Base-by-base conservation (phyloP, 1,140 invertebrate species). In the Drosophila equinoxialis region DNA sequence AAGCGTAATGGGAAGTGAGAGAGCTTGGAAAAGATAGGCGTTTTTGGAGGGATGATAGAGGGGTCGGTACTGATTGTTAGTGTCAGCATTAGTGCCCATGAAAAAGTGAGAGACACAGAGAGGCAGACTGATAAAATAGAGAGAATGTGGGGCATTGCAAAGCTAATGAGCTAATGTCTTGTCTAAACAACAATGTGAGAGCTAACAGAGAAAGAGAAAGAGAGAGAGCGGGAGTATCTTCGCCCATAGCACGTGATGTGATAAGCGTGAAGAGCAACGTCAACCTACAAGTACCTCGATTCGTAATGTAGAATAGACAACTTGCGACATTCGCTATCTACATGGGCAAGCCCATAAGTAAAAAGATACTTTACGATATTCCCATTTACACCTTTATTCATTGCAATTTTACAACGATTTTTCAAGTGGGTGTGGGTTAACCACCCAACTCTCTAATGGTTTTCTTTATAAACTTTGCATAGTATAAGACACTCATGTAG, bases 401-500 rank as follows among this genome's bases (percentile, higher is more conserved):
- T 61, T 23, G 1, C 1, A 20, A 20, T 41, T 39, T 39, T 13
- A 39, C 37, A 37, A 3, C 0, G 6, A 30, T 6, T 30, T 30
- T 30, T 30, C 26, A 30, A 17, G 17, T 17, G 17, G 1, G 0
- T 30, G 4, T 45, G 10, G 2, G 20, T 55, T 23, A 66, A 10
- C 76, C 14, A 2, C 48, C 58, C 58, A 80, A 41, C 30, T 55
- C 1, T 0, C 5, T 10, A 11, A 80, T 66, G 2, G 62, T 55
- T 10, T 13, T 13, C 4, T 33, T 55, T 0, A 83, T 76, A 48
- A 84, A 84, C 0, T 51, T 6, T 1, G 45, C 13, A 41, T 84
- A 84, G 45, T 37, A 62, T 6, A 59, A 75, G 0, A 77, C 54
- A 55, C 61, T 77, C 76, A 83, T 77, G 14, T 35, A 84, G 5